Evolutionary conservation across 2,113 vertebrate genomes (phyloP), one percentile per base, ranked within the genome.

Genomic region (Embiotoca jacksoni): DNA sequence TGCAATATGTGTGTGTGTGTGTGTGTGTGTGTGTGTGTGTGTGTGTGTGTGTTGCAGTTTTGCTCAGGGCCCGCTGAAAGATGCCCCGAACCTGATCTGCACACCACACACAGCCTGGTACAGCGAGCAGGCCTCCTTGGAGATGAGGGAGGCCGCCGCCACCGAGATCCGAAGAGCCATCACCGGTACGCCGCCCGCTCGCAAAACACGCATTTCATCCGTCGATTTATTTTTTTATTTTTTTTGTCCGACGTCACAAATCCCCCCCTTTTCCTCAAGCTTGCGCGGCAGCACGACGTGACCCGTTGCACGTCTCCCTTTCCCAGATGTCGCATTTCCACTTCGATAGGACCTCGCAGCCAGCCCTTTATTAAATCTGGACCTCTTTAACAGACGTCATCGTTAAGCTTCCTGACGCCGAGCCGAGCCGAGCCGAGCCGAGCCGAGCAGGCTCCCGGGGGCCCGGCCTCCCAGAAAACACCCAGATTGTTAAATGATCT

Each of bases 71-170:
- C 96, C 98, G 0, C 76, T 99, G 91, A 99, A 99, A 92, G 98
- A 99, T 1, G 97, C 96, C 0, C 98, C 98, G 0, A 99, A 99
- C 82, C 94, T 99, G 91, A 99, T 99, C 92, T 99, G 97, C 77
- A 99, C 98, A 0, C 98, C 98, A 0, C 98, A 99, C 95, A 98
- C 98, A 0, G 97, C 98, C 79, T 99, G 98, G 98, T 99, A 99
- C 85, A 99, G 97, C 2, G 98, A 99, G 90, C 98, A 99, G 88
- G 97, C 98, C 0, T 99, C 98, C 0, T 95, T 99, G 15, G 98
- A 99, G 93, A 99, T 99, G 98, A 95, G 98, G 86, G 98, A 99
- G 93, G 97, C 98, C 0, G 98, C 98, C 0, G 98, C 98, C 77
- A 99, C 97, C 0, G 98, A 99, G 92, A 99, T 99, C 72, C 96